These are phyloP conservation scores for Eilema sororculum DNA, from an alignment of 2,888 invertebrate species.

Conservation along the genomic window DNA sequence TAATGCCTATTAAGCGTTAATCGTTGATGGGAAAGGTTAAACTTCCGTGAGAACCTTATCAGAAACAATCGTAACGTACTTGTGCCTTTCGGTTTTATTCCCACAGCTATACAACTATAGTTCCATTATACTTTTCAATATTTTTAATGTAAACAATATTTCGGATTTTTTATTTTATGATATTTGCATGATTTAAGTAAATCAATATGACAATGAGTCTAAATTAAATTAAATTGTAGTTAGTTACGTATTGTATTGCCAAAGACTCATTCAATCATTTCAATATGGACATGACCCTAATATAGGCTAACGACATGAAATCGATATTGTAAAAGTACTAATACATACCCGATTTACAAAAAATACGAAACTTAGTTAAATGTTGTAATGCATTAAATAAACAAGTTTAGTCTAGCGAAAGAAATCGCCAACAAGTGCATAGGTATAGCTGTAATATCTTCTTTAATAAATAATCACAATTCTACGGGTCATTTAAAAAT, in stretches of 20 bases:
- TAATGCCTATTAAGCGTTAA: conserved; percentile 43
- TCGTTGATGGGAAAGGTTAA: conserved; percentile 70
- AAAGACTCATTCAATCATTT: no score
- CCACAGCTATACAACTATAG: conserved; percentile 30
- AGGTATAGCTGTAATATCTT: not conserved
- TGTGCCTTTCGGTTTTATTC: conserved; percentile 36
- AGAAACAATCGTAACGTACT: conserved; percentile 54
- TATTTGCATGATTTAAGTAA: not conserved
- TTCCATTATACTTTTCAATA: conserved; percentile 6
- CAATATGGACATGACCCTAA: no score
- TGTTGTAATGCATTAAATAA: no score
- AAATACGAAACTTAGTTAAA: no score
- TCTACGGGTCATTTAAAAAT: conserved; percentile 2
- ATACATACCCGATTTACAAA: no score
- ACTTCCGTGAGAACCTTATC: conserved; percentile 75
- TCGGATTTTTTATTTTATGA: not conserved
- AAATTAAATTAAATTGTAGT: not conserved
- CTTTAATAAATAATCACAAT: not conserved
- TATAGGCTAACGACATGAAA: no score
- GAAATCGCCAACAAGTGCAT: not conserved
- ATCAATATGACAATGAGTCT: not conserved
- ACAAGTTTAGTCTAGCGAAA: not conserved
- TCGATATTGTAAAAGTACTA: no score
- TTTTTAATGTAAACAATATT: not conserved
- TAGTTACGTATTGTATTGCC: no score